These are phyloP conservation scores for Epinephelus moara DNA, from an alignment of 2,113 vertebrate species.

Conservation along the genomic window DNA sequence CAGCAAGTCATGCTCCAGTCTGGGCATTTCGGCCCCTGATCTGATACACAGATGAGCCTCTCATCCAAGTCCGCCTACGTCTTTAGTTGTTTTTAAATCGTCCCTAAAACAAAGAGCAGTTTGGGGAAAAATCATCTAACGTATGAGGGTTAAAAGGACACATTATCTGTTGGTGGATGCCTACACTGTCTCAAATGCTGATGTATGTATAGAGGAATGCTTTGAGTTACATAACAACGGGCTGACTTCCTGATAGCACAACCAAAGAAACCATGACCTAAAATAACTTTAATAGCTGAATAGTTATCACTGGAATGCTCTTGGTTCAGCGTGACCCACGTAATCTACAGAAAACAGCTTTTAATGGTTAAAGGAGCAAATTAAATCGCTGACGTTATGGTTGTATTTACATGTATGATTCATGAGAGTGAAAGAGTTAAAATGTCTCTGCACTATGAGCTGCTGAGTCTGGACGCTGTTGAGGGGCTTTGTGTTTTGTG, in stretches of 20 bases:
- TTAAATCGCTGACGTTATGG: background rate
- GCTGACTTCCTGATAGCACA: constrained; percentile 57
- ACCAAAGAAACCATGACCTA: constrained; percentile 54
- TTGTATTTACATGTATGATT: background rate
- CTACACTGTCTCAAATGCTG: constrained; percentile 14
- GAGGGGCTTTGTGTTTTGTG: background rate
- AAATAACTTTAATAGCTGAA: constrained; percentile 35
- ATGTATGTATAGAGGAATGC: constrained; percentile 47
- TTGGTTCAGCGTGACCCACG: constrained; percentile 16
- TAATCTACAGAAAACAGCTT: constrained; percentile 49
- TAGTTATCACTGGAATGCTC: constrained; percentile 34
- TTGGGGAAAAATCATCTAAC: background rate
- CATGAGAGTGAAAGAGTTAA: background rate
- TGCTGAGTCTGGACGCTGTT: background rate
- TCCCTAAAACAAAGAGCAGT: background rate
- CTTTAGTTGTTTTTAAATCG: constrained; percentile 1
- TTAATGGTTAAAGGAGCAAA: background rate
- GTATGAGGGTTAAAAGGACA: background rate
- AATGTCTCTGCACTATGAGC: background rate
- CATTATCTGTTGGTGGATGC: constrained; percentile 14
- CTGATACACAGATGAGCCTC: constrained; percentile 9
- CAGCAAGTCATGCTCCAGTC: constrained; percentile 36
- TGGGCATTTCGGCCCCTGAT: constrained; percentile 26
- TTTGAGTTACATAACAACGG: constrained; percentile 29
- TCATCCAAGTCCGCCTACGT: constrained; percentile 27